These are phyloP conservation scores for Philereme vetulata DNA, from an alignment of 2,888 invertebrate species.

Conservation along the genomic window DNA sequence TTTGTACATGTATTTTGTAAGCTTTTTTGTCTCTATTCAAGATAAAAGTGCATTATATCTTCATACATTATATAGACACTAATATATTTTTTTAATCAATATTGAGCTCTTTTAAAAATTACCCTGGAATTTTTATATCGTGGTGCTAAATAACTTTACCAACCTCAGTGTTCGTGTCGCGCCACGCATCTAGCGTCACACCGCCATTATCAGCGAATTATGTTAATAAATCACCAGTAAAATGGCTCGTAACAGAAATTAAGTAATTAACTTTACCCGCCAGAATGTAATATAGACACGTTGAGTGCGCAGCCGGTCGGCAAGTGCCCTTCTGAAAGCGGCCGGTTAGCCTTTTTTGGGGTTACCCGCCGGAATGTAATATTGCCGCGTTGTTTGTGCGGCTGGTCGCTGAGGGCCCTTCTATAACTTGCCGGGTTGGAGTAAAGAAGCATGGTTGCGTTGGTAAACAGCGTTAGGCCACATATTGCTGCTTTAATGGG, in stretches of 20 bases:
- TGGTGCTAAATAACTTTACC: constrained; percentile 16
- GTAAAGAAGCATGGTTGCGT: constrained; percentile 59
- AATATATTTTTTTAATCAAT: no score
- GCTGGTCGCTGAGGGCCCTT: constrained; percentile 40
- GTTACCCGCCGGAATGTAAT: constrained; percentile 31
- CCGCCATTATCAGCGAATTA: constrained; percentile 62
- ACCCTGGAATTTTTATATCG: neutral
- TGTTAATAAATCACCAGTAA: constrained; percentile 68
- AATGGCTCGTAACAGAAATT: constrained; percentile 69
- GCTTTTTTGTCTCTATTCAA: no score
- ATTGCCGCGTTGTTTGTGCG: constrained; percentile 34
- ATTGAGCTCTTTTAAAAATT: neutral
- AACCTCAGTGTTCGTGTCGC: constrained; percentile 27
- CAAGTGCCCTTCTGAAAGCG: constrained; percentile 47
- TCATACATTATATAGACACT: no score
- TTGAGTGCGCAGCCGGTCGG: constrained; percentile 28
- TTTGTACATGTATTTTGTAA: no score
- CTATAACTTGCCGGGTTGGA: constrained; percentile 45
- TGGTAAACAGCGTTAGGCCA: constrained; percentile 54
- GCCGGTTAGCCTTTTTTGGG: constrained; percentile 35
- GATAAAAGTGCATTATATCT: no score
- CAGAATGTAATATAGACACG: constrained; percentile 50
- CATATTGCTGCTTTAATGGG: constrained; percentile 28
- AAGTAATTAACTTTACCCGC: constrained; percentile 71
- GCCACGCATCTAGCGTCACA: constrained; percentile 52